phyloP scores from a whole-genome alignment of 2,113 vertebrate genomes.

The Aegotheles bennettii region DNA sequence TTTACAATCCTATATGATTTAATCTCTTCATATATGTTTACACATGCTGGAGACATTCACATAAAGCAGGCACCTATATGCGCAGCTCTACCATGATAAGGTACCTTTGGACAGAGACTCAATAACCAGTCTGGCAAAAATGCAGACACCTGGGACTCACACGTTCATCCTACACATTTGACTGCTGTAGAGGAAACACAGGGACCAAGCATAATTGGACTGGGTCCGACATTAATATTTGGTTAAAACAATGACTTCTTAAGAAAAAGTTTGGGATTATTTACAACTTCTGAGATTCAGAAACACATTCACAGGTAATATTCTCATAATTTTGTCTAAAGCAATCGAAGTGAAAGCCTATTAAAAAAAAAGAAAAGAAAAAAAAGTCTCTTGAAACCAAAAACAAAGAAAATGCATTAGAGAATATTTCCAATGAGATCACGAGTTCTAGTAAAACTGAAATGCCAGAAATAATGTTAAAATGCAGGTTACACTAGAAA shows the following conservation, averaged over 20 bases:
- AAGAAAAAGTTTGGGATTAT: not conserved
- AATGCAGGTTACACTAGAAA: not conserved
- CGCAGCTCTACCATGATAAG: not conserved
- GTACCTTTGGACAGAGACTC: not conserved
- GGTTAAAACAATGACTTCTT: not conserved
- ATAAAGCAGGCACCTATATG: not conserved
- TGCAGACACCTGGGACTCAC: not conserved
- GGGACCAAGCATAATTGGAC: accelerated
- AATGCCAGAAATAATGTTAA: not conserved
- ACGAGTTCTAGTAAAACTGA: not conserved
- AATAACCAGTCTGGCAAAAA: not conserved
- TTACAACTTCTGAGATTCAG: not conserved
- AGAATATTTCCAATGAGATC: not conserved
- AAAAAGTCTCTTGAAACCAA: not conserved
- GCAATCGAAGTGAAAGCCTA: not conserved
- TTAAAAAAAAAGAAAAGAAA: not conserved
- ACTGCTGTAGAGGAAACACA: not conserved
- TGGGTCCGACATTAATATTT: not conserved
- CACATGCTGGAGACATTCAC: not conserved
- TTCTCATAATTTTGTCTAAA: not conserved
- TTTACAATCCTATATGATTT: not conserved
- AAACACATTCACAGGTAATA: not conserved
- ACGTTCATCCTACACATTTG: accelerated
- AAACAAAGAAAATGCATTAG: not conserved
- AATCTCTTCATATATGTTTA: not conserved